A percentile compares a stretch with the other conserved stretches of the same genome.
phyloP scores from a whole-genome alignment of 35 echinoderm and acorn worm genomes.

The Ophiothrix spiculata region DNA sequence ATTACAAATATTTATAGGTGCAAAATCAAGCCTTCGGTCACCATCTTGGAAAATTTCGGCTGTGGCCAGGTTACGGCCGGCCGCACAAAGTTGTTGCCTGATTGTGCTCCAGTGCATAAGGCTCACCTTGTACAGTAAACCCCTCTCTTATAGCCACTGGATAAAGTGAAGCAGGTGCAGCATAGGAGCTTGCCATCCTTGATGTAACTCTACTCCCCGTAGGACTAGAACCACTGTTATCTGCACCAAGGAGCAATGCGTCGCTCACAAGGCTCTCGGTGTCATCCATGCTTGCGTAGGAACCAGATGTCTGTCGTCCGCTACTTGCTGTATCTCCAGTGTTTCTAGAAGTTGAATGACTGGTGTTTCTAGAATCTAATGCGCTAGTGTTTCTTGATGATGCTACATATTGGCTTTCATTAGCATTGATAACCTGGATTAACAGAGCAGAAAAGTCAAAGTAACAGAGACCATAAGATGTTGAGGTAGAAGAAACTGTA shows the following conservation, averaged over 20 bases:
- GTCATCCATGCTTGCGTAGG: slow-evolving; percentile 7
- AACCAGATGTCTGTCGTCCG: not conserved
- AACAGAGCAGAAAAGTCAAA: too few species aligned
- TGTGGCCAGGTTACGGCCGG: too few species aligned
- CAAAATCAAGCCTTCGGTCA: too few species aligned
- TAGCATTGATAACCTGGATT: not conserved
- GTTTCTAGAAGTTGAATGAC: not conserved
- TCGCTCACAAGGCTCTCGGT: not conserved
- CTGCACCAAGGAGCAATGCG: not conserved
- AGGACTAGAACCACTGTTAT: slow-evolving; percentile 4
- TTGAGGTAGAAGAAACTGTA: not conserved
- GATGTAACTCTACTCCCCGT: not conserved
- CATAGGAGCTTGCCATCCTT: not conserved
- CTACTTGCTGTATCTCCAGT: not conserved
- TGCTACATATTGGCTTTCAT: not conserved
- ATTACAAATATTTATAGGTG: too few species aligned
- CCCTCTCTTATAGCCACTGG: slow-evolving; percentile 59
- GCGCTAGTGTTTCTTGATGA: not conserved
- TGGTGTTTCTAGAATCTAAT: not conserved
- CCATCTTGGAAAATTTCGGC: too few species aligned
- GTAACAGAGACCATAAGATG: not conserved
- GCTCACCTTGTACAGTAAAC: slow-evolving; percentile 64
- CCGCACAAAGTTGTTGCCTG: too few species aligned
- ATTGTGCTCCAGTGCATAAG: too few species aligned
- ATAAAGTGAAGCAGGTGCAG: not conserved